A percentile compares a stretch with the other conserved stretches of the same genome.
These are phyloP conservation scores for Pseudochromis fuscus DNA, from an alignment of 2,797 vertebrate species.

Conservation along the genomic window DNA sequence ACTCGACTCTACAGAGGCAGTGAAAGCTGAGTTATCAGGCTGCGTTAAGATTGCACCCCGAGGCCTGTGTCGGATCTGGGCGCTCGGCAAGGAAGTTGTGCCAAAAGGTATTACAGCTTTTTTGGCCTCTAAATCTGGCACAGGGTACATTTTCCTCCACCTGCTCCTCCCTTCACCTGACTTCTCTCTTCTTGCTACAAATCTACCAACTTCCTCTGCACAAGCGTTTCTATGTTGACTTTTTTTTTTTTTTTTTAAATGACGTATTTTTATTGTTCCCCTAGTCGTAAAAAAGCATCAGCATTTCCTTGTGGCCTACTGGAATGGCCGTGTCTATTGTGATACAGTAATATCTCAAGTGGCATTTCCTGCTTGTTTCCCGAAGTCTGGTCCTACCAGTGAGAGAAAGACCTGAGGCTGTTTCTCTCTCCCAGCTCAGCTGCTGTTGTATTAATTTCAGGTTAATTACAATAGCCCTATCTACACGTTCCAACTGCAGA, in stretches of 20 bases:
- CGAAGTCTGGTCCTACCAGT: conserved; percentile 18
- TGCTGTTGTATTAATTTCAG: conserved; percentile 63
- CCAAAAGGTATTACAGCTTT: conserved; percentile 65
- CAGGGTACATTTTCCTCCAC: conserved; percentile 29
- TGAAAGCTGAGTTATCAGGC: conserved; percentile 53
- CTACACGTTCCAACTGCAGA: conserved; percentile 59
- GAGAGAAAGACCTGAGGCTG: conserved; percentile 29
- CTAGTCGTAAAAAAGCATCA: conserved; percentile 42
- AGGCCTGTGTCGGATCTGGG: conserved; percentile 42
- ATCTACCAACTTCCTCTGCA: conserved; percentile 1
- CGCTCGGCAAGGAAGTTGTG: conserved; percentile 49
- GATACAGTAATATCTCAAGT: conserved; percentile 50
- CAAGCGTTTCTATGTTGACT: conserved; percentile 10
- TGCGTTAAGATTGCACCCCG: conserved; percentile 48
- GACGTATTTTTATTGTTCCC: conserved; percentile 56
- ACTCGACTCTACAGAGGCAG: conserved; percentile 50
- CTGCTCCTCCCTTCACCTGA: conserved; percentile 34
- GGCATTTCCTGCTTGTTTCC: conserved; percentile 67
- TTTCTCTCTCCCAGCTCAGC: conserved; percentile 29
- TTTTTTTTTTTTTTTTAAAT: neutral
- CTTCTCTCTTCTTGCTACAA: conserved; percentile 6
- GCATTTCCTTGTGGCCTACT: conserved; percentile 56
- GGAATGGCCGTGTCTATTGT: conserved; percentile 59
- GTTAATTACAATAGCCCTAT: conserved; percentile 72
- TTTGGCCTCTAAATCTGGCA: conserved; percentile 49